Base-by-base conservation (phyloP, 2,888 invertebrate genomes). In the Drepana falcataria region DNA sequence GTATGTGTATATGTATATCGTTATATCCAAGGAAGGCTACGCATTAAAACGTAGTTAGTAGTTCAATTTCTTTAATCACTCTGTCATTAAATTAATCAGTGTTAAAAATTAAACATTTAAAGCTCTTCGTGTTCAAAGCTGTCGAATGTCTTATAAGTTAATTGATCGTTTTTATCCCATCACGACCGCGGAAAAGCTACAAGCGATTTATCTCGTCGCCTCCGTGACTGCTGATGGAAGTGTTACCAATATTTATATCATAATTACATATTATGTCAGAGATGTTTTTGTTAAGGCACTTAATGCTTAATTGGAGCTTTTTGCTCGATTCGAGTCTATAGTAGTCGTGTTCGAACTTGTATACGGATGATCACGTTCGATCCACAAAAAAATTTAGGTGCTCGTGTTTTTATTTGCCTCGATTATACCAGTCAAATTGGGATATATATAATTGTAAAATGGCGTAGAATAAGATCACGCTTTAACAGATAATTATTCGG, bases 131-230 rank as follows among this genome's bases (percentile, higher is more conserved):
- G 9, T 9, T 44, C 9, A 55, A 54, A 40, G 35, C 47, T 59
- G 64, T 54, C 70, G 60, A 72, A 72, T 71, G 69, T 44, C 2
- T 44, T 64, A 21, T 21, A 52, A 51, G 59, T 54, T 71, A 70
- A 77, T 78, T 76, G 69, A 72, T 63, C 63, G 55, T 62, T 59
- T 71, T 67, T 58, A 64, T 63, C 55, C 66, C 66, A 71, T 73
- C 85, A 85, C 81, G 88, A 88, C 69, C 73, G 64, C 87, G 88
- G 87, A 87, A 84, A 75, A 79, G 77, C 21, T 71, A 73, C 72
- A 65, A 56, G 86, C 85, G 85, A 84, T 61, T 63, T 57, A 63
- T 58, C 65, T 64, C 65, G 65, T 64, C 65, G 59, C 62, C 73
- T 69, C 67, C 76, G 74, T 79, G 79, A 79, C 74, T 52, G 52